phyloP scores from a whole-genome alignment of 2,797 vertebrate genomes.

The Sylvilagus floridanus region DNA sequence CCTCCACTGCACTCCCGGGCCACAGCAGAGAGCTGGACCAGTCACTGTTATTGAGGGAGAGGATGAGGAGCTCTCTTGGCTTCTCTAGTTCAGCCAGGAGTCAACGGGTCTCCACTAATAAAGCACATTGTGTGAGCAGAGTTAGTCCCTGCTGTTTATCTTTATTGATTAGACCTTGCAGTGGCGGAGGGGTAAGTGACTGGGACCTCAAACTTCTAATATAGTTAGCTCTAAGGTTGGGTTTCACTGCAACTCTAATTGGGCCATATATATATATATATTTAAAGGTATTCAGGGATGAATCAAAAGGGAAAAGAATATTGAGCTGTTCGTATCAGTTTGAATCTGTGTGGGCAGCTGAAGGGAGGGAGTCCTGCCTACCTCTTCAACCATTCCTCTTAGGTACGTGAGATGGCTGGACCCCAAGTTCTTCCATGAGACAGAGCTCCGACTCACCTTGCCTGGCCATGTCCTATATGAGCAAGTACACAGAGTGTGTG shows the following conservation, averaged over 20 bases:
- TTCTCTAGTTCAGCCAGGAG: neutral
- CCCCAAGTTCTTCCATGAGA: neutral
- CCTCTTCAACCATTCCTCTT: neutral
- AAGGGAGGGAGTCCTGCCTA: neutral
- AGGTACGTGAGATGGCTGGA: neutral
- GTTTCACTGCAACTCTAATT: neutral
- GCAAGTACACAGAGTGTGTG: neutral
- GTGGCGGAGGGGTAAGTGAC: neutral
- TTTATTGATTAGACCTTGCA: neutral
- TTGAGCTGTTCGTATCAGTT: neutral
- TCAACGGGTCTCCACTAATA: neutral
- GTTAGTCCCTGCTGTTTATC: neutral
- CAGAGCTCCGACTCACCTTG: neutral
- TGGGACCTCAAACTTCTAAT: constrained; percentile 2
- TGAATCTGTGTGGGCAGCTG: neutral
- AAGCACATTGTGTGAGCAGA: neutral
- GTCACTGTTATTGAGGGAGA: neutral
- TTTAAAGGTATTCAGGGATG: neutral
- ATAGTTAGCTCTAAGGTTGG: neutral
- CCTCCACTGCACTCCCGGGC: too few relatives aligned
- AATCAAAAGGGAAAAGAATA: neutral
- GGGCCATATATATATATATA: neutral
- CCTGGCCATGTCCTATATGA: neutral
- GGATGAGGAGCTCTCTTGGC: neutral
- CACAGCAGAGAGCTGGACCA: too few relatives aligned